phyloP scores from a whole-genome alignment of 2,113 vertebrate species.

The Pollachius pollachius region DNA sequence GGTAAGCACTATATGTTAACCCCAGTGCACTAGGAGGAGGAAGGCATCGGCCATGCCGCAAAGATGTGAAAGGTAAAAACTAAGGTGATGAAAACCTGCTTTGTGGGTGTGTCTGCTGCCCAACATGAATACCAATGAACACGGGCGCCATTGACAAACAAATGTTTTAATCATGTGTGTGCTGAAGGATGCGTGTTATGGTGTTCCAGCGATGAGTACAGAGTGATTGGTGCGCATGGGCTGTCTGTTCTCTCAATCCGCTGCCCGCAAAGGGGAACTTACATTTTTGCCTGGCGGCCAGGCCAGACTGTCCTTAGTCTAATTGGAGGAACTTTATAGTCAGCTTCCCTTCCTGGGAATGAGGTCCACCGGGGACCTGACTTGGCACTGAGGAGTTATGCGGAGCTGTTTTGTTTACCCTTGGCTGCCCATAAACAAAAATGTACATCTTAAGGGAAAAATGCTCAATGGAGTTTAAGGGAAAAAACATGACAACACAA shows the following conservation, averaged over 20 bases:
- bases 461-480: too few species aligned
- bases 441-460: too few species aligned
- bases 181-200: neutral
- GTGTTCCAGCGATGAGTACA: neutral
- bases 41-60: too few species aligned
- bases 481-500: too few species aligned
- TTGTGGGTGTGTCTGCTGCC: neutral
- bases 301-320: slow-evolving; percentile 27
- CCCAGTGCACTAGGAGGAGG: too few species aligned
- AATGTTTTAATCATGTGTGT: too few species aligned
- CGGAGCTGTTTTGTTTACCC: too few species aligned
- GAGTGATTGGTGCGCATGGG: slow-evolving; percentile 5
- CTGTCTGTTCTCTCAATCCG: slow-evolving; percentile 37
- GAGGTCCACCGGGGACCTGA: slow-evolving; percentile 15
- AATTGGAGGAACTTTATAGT: slow-evolving; percentile 29
- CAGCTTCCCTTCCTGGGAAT: slow-evolving; percentile 19
- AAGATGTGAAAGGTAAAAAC: too few species aligned
- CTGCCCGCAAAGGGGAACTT: slow-evolving; percentile 54
- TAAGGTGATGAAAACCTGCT: neutral
- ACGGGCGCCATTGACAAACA: neutral
- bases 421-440: too few species aligned
- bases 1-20: too few species aligned
- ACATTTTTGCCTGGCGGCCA: slow-evolving; percentile 26
- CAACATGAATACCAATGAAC: neutral
- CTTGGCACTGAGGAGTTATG: too few species aligned